A percentile compares a stretch with the other conserved stretches of the same genome.
These are phyloP conservation scores for Drosophila equinoxialis DNA, from an alignment of 1,140 invertebrate species.

Conservation along the genomic window DNA sequence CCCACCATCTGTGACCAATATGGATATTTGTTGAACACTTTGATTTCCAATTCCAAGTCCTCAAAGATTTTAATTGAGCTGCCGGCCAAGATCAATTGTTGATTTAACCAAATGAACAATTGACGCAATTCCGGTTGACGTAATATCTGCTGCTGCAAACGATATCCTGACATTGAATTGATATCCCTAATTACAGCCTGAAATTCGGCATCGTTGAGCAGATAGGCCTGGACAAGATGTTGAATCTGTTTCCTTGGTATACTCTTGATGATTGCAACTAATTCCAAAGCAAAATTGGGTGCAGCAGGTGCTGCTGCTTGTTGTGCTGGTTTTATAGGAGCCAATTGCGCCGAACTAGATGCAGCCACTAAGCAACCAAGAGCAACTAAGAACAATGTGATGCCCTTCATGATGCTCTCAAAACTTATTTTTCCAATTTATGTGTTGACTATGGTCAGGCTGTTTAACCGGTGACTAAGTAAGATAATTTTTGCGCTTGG, in stretches of 20 bases:
- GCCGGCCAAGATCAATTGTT: constrained; percentile 58
- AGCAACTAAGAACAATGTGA: constrained; percentile 21
- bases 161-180: constrained; percentile 54
- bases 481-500: no score
- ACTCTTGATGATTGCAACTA: constrained; percentile 40
- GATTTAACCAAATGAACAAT: constrained; percentile 55
- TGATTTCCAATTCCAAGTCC: constrained; percentile 64
- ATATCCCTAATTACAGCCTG: constrained; percentile 61
- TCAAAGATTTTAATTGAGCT: constrained; percentile 62
- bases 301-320: constrained; percentile 12
- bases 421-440: constrained; percentile 10
- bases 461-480: no score
- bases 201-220: constrained; percentile 69
- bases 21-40: constrained; percentile 68
- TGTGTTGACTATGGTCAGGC: constrained; percentile 1
- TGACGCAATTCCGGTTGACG: constrained; percentile 65
- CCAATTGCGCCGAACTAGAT: constrained; percentile 13
- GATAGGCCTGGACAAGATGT: constrained; percentile 60
- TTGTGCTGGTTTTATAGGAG: not conserved
- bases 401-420: constrained; percentile 31
- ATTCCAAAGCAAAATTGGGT: constrained; percentile 59
- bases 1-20: constrained; percentile 59
- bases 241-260: constrained; percentile 54
- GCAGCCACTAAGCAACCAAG: constrained; percentile 35
- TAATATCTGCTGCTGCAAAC: constrained; percentile 43